Evolutionary conservation across 2,888 invertebrate species (phyloP).

Genomic region (Cacoxenus indagator): DNA sequence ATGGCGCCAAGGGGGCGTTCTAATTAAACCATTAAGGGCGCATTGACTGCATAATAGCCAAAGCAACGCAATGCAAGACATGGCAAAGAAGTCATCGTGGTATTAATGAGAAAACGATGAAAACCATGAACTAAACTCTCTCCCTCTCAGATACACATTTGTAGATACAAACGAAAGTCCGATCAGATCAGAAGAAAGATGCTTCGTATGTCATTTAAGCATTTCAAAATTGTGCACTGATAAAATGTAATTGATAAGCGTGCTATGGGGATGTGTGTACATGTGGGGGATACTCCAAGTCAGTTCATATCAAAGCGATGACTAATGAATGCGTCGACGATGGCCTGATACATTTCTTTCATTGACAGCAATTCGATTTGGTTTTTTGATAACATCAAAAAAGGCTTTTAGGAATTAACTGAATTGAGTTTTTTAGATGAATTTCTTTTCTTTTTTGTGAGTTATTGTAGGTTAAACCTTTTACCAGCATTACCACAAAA

Average conservation of each 20-base stretch:
- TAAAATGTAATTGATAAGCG: not conserved
- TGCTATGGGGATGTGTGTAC: too few species aligned
- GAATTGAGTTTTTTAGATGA: not conserved
- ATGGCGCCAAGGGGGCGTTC: constrained; percentile 1
- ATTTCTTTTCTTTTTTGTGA: not conserved
- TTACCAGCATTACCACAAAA: not conserved
- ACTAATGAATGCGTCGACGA: too few species aligned
- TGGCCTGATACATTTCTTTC: not conserved
- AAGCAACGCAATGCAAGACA: not conserved
- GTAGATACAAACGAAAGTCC: too few species aligned
- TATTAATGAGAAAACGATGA: constrained; percentile 3
- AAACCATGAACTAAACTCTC: not conserved
- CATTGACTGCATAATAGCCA: constrained; percentile 4
- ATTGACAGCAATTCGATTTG: constrained; percentile 10
- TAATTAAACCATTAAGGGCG: constrained; percentile 21
- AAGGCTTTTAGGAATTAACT: not conserved
- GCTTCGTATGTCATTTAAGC: not conserved
- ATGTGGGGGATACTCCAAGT: not conserved
- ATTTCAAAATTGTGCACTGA: not conserved
- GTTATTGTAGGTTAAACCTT: not conserved
- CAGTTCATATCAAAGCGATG: not conserved
- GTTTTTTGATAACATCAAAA: not conserved
- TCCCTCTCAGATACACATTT: too few species aligned
- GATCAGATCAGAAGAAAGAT: not conserved
- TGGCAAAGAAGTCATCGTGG: not conserved